phyloP scores from a whole-genome alignment of 1,140 invertebrate genomes.

The Bombyx mandarina region DNA sequence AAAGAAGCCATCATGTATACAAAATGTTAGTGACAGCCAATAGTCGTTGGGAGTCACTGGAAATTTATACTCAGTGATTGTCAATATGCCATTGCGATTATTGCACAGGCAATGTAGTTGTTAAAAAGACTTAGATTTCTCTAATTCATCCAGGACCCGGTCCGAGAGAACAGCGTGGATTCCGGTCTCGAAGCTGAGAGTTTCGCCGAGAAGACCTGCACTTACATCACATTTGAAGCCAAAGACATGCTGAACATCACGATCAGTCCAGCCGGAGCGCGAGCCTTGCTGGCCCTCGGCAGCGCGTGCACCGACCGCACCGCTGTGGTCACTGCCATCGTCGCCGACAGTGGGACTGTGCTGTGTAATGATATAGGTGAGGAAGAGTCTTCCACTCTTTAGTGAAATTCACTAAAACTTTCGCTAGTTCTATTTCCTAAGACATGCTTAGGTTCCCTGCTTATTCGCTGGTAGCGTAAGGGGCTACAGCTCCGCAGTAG shows the following conservation, averaged over 20 bases:
- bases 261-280: slow-evolving; percentile 75
- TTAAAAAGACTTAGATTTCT: too few species aligned
- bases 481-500: too few species aligned
- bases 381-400: background rate
- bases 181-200: slow-evolving; percentile 66
- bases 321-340: slow-evolving; percentile 40
- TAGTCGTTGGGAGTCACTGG: too few species aligned
- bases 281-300: slow-evolving; percentile 74
- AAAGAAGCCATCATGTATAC: too few species aligned
- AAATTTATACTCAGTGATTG: too few species aligned
- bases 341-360: slow-evolving; percentile 34
- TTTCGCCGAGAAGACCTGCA: slow-evolving; percentile 69
- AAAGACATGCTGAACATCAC: slow-evolving; percentile 79
- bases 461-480: too few species aligned
- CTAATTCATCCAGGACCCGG: slow-evolving; percentile 31
- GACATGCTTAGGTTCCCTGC: too few species aligned
- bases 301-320: slow-evolving; percentile 69
- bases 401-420: too few species aligned
- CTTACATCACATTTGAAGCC: slow-evolving; percentile 77
- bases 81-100: too few species aligned
- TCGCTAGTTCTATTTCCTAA: too few species aligned
- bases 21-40: too few species aligned
- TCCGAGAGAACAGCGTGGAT: slow-evolving; percentile 50
- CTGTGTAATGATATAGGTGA: slow-evolving; percentile 73
- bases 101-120: too few species aligned